Conservation (phyloP, 2,797 vertebrate species). For the Cuniculus paca region DNA sequence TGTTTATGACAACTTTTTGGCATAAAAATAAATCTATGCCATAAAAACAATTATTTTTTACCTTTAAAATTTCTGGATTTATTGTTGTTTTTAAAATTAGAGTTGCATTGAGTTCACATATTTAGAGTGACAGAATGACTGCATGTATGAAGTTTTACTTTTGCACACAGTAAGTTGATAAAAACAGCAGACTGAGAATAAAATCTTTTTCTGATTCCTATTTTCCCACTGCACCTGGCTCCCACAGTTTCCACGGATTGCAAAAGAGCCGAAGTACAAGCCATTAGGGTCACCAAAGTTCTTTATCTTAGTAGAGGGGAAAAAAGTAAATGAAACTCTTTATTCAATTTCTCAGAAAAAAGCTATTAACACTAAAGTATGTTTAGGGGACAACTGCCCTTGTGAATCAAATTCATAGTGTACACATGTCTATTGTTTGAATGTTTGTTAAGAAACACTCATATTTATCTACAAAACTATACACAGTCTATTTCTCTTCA, state of each 20-base stretch:
- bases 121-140: neutral
- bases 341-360: neutral
- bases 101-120: neutral
- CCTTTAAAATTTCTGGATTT: constrained; percentile 37
- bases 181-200: neutral
- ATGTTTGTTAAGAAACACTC: neutral
- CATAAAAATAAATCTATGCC: constrained; percentile 12
- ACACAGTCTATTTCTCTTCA: constrained; percentile 4
- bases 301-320: neutral
- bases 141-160: neutral
- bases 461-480: neutral
- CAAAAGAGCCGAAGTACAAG: neutral
- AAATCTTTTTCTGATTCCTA: neutral
- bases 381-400: neutral
- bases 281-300: neutral
- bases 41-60: neutral
- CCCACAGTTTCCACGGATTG: neutral
- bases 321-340: neutral
- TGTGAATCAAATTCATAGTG: neutral
- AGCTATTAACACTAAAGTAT: neutral
- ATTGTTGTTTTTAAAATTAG: neutral
- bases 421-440: neutral
- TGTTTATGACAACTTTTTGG: neutral
- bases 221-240: neutral
- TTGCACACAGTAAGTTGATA: neutral